Conservation (phyloP, 2,888 invertebrate species). For the Emmelina monodactyla region DNA sequence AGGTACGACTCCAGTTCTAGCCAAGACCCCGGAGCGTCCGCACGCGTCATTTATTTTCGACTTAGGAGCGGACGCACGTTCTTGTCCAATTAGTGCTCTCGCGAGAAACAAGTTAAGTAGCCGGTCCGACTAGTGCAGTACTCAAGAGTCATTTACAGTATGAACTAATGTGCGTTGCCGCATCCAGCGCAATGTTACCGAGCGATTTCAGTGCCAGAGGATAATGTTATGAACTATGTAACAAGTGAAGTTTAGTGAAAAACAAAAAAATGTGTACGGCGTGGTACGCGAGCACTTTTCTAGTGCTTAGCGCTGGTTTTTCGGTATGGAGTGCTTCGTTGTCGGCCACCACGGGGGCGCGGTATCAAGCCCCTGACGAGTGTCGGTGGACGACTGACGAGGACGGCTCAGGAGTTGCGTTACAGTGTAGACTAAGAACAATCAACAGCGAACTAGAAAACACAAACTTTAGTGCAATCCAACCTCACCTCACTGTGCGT, state of each 20-base stretch:
- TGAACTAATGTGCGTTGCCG: constrained; percentile 36
- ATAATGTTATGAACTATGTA: constrained; percentile 52
- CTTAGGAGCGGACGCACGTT: constrained; percentile 43
- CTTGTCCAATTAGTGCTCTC: constrained; percentile 61
- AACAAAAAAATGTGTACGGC: constrained; percentile 44
- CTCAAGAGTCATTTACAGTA: constrained; percentile 36
- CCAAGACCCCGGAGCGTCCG: constrained; percentile 55
- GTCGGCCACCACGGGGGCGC: constrained; percentile 60
- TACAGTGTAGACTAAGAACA: constrained; percentile 77
- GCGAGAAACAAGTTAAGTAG: constrained; percentile 64
- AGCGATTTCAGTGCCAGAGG: constrained; percentile 42
- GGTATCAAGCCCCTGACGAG: constrained; percentile 83
- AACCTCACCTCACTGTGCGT: constrained; percentile 80
- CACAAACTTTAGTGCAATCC: constrained; percentile 84
- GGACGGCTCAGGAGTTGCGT: constrained; percentile 72
- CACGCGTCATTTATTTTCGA: constrained; percentile 32
- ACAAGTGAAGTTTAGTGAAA: constrained; percentile 45
- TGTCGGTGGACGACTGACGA: constrained; percentile 80
- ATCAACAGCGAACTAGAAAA: constrained; percentile 84
- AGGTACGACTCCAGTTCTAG: constrained; percentile 62
- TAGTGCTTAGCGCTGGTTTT: constrained; percentile 48
- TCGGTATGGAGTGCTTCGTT: constrained; percentile 52
- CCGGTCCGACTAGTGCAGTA: constrained; percentile 51
- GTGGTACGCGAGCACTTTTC: constrained; percentile 43
- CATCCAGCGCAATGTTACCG: constrained; percentile 32